Evolutionary conservation across 2,797 vertebrate genomes (phyloP), one percentile per base, ranked within the genome.

Genomic region (Acanthurus lineatus): DNA sequence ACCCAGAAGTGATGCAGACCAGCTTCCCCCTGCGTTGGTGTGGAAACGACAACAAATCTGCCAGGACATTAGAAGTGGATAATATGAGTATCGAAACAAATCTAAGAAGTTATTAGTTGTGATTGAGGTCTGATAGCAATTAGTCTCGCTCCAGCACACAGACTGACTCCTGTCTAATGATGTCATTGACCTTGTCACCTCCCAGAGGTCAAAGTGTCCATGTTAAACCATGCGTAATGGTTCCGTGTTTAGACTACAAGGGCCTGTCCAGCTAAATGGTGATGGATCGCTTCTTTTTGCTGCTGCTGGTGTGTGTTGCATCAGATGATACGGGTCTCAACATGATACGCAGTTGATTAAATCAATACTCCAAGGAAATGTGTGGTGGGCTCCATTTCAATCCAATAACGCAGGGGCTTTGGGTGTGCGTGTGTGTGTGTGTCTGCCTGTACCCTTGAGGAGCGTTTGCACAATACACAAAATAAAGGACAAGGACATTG

Each of bases 301-400:
- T 40, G 81, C 62, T 20, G 72, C 53, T 88, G 90, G 90, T 93
- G 90, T 93, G 92, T 88, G 93, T 93, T 94, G 91, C 93, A 91
- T 93, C 89, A 90, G 88, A 93, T 93, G 93, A 93, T 93, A 91
- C 78, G 88, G 92, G 88, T 88, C 85, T 91, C 89, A 92, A 93
- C 93, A 93, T 92, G 93, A 94, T 93, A 93, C 73, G 77, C 90
- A 85, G 90, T 91, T 93, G 93, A 94, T 94, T 94, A 91, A 92
- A 94, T 94, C 93, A 94, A 94, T 94, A 94, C 93, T 92, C 92
- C 53, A 69, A 94, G 94, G 93, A 94, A 94, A 94, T 93, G 91
- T 92, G 89, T 20, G 49, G 85, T 56, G 80, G 87, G 87, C 83
- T 93, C 92, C 88, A 92, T 94, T 94, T 93, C 92, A 92, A 89